These are phyloP conservation scores for Latheticus oryzae DNA, from an alignment of 2,888 invertebrate species.

Conservation along the genomic window DNA sequence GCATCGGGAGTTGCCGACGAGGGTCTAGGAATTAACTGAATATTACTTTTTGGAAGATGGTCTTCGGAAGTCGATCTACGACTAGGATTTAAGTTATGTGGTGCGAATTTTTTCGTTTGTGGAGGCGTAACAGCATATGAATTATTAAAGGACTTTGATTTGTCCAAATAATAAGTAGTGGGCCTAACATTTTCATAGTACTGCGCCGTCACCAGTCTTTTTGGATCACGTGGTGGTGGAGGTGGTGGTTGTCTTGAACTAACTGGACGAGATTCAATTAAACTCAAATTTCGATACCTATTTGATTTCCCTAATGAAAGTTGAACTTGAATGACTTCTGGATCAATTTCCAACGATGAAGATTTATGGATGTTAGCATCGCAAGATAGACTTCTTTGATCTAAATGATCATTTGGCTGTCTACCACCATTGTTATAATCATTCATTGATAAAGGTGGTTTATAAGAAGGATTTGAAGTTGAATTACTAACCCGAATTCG, in stretches of 20 bases:
- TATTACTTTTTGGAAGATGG: slow-evolving; percentile 56
- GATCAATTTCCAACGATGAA: slow-evolving; percentile 51
- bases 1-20: slow-evolving; percentile 63
- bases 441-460: slow-evolving; percentile 58
- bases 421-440: slow-evolving; percentile 54
- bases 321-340: slow-evolving; percentile 57
- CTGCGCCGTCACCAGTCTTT: slow-evolving; percentile 68
- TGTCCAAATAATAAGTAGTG: slow-evolving; percentile 68
- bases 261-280: slow-evolving; percentile 54
- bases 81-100: slow-evolving; percentile 55
- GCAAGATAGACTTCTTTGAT: slow-evolving; percentile 61
- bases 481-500: slow-evolving; percentile 58
- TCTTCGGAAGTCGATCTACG: slow-evolving; percentile 63
- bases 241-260: slow-evolving; percentile 70
- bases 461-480: slow-evolving; percentile 57
- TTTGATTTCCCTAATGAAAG: slow-evolving; percentile 57
- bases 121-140: slow-evolving; percentile 50
- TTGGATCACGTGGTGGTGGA: slow-evolving; percentile 82
- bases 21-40: slow-evolving; percentile 58
- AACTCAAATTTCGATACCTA: slow-evolving; percentile 55
- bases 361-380: slow-evolving; percentile 62
- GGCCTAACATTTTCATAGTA: slow-evolving; percentile 65
- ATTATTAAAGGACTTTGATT: slow-evolving; percentile 49
- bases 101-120: slow-evolving; percentile 61
- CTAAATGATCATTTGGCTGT: slow-evolving; percentile 45